Base-by-base conservation (phyloP, 2,797 vertebrate species). In the Coendou prehensilis region DNA sequence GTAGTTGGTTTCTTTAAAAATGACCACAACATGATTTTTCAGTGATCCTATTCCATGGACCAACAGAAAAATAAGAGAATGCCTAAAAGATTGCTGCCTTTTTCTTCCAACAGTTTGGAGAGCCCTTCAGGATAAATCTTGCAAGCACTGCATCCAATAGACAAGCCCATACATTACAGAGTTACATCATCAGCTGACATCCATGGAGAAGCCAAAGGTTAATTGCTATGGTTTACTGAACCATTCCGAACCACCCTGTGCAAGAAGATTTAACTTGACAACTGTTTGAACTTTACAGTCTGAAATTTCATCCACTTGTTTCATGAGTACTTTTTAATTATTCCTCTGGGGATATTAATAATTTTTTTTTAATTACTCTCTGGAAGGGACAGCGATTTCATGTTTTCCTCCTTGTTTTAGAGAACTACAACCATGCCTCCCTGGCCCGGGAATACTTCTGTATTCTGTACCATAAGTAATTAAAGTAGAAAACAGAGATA, bases 281-380 rank as follows among this genome's bases (percentile, higher is more conserved):
- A 96, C 97, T 97, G 90, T 98, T 98, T 98, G 98, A 98, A 98
- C 84, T 98, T 98, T 95, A 97, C 78, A 96, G 97, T 93, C 97
- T 98, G 98, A 98, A 98, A 98, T 98, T 98, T 97, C 97, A 98
- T 98, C 95, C 41, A 17, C 98, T 98, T 98, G 97, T 97, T 97
- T 96, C 96, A 97, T 54, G 82, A 98, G 98, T 97, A 96, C 97
- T 97, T 98, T 98, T 98, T 98, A 98, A 98, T 98, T 97, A 97
- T 95, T 89, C 98, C 97, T 96, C 93, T 93, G 97, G 89, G 98
- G 92, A 92, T 96, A 92, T 96, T 95, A 33, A 82, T 98, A 97
- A 98, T 98, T 85, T 52, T 57, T 33, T 67, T n/a, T 69, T 69
- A 80, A 97, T 97, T 98, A 97, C 28, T 85, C 57, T 95, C 71